Conservation (phyloP, 2,797 vertebrate species). For the Enteromius anoplus region DNA sequence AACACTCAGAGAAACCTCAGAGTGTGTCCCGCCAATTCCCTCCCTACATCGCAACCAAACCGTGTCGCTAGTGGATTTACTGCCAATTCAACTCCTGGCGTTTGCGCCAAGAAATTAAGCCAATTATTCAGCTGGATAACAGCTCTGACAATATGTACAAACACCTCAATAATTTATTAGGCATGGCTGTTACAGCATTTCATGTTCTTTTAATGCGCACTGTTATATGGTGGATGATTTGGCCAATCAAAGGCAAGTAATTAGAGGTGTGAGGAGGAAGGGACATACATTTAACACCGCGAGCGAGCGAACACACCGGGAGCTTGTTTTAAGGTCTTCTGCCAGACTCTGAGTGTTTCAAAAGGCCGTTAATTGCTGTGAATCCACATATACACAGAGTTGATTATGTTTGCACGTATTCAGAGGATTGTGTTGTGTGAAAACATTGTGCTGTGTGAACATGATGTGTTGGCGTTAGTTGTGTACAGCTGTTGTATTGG, state of each 20-base stretch:
- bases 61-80: slow-evolving; percentile 52
- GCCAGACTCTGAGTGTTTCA: slow-evolving; percentile 35
- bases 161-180: slow-evolving; percentile 64
- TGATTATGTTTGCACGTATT: slow-evolving; percentile 46
- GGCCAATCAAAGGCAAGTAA: slow-evolving; percentile 61
- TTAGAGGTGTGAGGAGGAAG: slow-evolving; percentile 58
- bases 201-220: slow-evolving; percentile 59
- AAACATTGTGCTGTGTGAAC: slow-evolving; percentile 20
- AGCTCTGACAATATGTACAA: slow-evolving; percentile 61
- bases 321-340: slow-evolving; percentile 33
- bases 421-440: slow-evolving; percentile 13
- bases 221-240: slow-evolving; percentile 60
- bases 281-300: slow-evolving; percentile 24
- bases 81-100: slow-evolving; percentile 41
- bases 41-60: slow-evolving; percentile 29
- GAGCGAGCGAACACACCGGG: not conserved
- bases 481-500: slow-evolving; percentile 33
- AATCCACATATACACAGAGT: slow-evolving; percentile 39
- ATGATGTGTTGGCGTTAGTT: slow-evolving; percentile 20
- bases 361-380: slow-evolving; percentile 53
- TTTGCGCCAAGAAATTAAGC: slow-evolving; percentile 62
- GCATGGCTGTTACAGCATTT: slow-evolving; percentile 59
- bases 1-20: slow-evolving; percentile 16
- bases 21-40: slow-evolving; percentile 27
- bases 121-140: slow-evolving; percentile 62